Percentiles rank a stretch among this genome's conserved stretches.
These are phyloP conservation scores for Pandemis cinnamomeana DNA, from an alignment of 2,888 invertebrate genomes.

Conservation along the genomic window DNA sequence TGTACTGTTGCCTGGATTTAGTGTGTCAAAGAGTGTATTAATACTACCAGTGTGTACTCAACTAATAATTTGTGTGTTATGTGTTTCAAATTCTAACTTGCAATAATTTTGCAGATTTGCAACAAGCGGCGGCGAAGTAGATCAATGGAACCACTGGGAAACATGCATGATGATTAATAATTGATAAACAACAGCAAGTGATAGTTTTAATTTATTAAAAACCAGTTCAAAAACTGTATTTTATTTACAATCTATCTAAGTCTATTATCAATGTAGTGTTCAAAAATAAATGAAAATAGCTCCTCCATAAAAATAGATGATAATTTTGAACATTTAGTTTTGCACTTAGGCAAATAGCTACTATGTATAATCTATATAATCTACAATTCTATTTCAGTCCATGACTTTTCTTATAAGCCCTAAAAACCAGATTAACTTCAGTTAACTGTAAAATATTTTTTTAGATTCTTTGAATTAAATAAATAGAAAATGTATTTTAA, in stretches of 20 bases:
- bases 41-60: conserved; percentile 11
- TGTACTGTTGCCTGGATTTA: background rate
- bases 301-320: no score
- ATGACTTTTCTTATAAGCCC: no score
- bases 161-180: conserved; percentile 59
- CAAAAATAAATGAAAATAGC: background rate
- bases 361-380: no score
- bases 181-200: conserved; percentile 55
- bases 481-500: no score
- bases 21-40: conserved; percentile 2
- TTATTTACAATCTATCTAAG: conserved; percentile 9
- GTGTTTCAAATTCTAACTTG: background rate
- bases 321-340: no score
- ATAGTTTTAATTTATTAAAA: conserved; percentile 55
- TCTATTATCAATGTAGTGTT: background rate
- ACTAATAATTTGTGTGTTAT: conserved; percentile 13
- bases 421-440: no score
- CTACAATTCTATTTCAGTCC: no score
- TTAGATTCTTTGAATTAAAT: no score
- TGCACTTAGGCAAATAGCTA: no score
- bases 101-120: conserved; percentile 56
- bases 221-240: conserved; percentile 24
- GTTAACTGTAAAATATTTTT: no score
- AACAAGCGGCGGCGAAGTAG: conserved; percentile 61
- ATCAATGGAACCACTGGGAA: conserved; percentile 53